Base-by-base conservation (phyloP, 1,140 invertebrate species). In the Chrysomallon squamiferum region DNA sequence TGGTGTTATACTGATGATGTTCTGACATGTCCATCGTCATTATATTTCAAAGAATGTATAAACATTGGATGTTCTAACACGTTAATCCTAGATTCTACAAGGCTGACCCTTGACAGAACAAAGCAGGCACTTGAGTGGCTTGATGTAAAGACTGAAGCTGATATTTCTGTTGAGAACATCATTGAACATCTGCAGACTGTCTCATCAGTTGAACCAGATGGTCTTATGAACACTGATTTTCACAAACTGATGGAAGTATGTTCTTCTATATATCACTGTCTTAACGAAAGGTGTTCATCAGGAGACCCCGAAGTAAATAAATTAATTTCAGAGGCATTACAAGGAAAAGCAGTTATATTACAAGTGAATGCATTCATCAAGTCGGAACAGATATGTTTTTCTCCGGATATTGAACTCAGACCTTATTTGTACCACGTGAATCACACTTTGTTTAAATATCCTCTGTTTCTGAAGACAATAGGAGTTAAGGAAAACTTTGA, bases 401-500 rank as follows among this genome's bases (percentile, higher is more conserved):
- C 50, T 4, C 32, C 66, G 15, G 43, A 49, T 6, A 25, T 25
- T 22, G 63, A 69, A 50, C 72, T 73, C 18, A 27, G 33, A 25
- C 77, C 77, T 29, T 61, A 68, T 43, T 49, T 77, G 22, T 79
- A 66, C 52, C 30, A 59, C 20, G 56, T 77, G 3, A 15, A 38
- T 15, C 5, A 5, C 15, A 38, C 15, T 38, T 38, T 15, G 15
- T 5, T 38, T 7, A 38, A 38, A 38, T n/a, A n/a, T n/a, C 5
- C 6, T 15, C 15, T 15, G 15, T 38, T 38, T 38, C 35, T 38
- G 35, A 38, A 15, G 15, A 38, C 35, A 7, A 38, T 38, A 7
- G 35, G 35, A 7, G 35, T 38, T 7, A 38, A 15, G 15, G 35
- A 38, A 15, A 38, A 15, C 15, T 38, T 38, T 38, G 35, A 38